phyloP scores from a whole-genome alignment of 2,888 invertebrate genomes.

The Mesochorus sp. region DNA sequence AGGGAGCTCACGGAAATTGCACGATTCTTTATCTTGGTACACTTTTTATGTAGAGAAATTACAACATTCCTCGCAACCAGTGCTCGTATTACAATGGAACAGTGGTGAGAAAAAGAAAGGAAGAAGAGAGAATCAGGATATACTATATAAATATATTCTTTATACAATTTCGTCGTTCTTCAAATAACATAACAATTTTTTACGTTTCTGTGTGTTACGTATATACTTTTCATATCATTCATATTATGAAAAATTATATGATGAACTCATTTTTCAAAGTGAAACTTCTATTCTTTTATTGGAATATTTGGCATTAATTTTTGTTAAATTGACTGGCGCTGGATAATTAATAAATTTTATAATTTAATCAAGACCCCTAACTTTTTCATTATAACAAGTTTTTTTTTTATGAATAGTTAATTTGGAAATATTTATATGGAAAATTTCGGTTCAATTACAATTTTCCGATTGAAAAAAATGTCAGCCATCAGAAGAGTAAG shows the following conservation, averaged over 20 bases:
- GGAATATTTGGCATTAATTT: too few relatives aligned
- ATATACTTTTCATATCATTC: too few relatives aligned
- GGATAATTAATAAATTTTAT: too few relatives aligned
- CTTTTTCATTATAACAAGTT: neutral
- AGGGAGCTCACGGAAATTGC: constrained; percentile 55
- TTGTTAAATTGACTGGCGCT: too few relatives aligned
- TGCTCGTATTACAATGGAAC: neutral
- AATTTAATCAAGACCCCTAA: neutral
- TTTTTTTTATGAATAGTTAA: too few relatives aligned
- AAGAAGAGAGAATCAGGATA: neutral
- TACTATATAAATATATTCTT: neutral
- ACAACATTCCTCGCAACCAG: constrained; percentile 25
- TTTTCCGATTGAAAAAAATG: neutral
- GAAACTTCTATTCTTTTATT: too few relatives aligned
- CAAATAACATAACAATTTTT: neutral
- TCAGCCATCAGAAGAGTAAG: neutral
- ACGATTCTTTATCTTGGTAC: constrained; percentile 45
- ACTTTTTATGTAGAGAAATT: constrained; percentile 50
- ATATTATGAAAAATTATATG: too few relatives aligned
- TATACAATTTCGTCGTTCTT: neutral
- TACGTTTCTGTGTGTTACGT: neutral
- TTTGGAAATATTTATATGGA: too few relatives aligned
- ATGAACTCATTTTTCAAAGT: too few relatives aligned
- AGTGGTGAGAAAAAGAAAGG: neutral
- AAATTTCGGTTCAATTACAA: too few relatives aligned